Conservation (phyloP, 2,888 invertebrate species). For the Acanthopleura granulata region DNA sequence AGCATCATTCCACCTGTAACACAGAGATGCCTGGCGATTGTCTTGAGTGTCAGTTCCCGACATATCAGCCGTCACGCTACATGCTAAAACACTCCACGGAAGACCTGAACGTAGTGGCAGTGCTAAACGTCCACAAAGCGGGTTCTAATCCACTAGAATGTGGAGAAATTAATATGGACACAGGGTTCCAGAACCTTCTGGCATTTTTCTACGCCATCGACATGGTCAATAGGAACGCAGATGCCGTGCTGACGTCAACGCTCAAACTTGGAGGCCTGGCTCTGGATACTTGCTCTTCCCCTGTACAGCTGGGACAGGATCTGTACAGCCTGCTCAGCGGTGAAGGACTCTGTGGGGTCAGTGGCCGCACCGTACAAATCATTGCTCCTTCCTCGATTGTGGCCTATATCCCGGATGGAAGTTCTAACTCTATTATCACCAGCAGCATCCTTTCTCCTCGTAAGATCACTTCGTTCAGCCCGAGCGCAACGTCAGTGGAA, state of each 20-base stretch:
- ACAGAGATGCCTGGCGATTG: conserved; percentile 23
- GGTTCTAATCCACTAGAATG: conserved; percentile 63
- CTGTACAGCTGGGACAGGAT: conserved; percentile 64
- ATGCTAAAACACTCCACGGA: conserved; percentile 49
- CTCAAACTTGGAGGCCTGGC: conserved; percentile 64
- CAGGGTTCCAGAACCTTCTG: conserved; percentile 66
- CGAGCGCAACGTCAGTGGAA: conserved; percentile 62
- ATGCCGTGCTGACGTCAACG: conserved; percentile 40
- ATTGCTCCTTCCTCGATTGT: conserved; percentile 58
- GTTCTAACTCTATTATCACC: conserved; percentile 51
- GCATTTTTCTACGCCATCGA: conserved; percentile 70
- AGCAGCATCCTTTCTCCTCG: conserved; percentile 63
- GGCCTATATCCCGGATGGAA: conserved; percentile 62
- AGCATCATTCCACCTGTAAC: conserved; percentile 46
- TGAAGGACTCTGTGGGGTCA: conserved; percentile 59
- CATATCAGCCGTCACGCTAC: conserved; percentile 52
- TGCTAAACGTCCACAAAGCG: conserved; percentile 68
- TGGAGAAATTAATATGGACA: conserved; percentile 61
- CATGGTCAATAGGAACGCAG: conserved; percentile 61
- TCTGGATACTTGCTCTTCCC: conserved; percentile 66
- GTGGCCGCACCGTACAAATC: conserved; percentile 37
- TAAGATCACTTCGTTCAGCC: conserved; percentile 62
- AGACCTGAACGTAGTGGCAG: conserved; percentile 66
- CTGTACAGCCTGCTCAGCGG: conserved; percentile 67
- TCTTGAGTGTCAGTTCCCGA: conserved; percentile 50